phyloP scores from a whole-genome alignment of 2,797 vertebrate species.

The Lates japonicus region DNA sequence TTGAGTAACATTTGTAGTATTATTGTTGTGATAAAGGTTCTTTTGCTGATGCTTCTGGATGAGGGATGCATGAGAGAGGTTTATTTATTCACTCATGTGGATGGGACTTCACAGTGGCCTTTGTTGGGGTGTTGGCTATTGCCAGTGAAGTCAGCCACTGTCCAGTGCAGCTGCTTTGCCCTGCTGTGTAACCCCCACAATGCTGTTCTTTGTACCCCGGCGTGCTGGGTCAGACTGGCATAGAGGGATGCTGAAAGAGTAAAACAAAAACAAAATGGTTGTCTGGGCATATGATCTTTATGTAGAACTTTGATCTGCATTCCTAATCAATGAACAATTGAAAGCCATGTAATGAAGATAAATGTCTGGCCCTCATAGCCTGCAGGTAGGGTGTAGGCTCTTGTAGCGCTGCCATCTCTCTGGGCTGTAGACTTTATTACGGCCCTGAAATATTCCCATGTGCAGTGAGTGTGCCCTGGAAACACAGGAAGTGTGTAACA shows the following conservation, averaged over 20 bases:
- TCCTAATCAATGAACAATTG: conserved; percentile 42
- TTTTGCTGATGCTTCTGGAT: conserved; percentile 67
- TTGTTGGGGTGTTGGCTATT: conserved; percentile 76
- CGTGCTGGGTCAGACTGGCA: conserved; percentile 70
- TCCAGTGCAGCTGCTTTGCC: conserved; percentile 84
- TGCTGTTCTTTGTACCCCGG: conserved; percentile 77
- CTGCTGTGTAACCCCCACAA: conserved; percentile 79
- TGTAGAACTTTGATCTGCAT: conserved; percentile 57
- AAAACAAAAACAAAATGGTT: conserved; percentile 71
- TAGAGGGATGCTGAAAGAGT: conserved; percentile 61
- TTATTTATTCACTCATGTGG: conserved; percentile 78
- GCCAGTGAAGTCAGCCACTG: conserved; percentile 83
- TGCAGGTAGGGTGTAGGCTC: conserved; percentile 25
- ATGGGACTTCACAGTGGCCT: conserved; percentile 77
- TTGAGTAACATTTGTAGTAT: conserved; percentile 14
- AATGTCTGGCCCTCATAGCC: conserved; percentile 1
- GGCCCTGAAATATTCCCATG: conserved; percentile 40
- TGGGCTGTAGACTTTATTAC: conserved; percentile 37
- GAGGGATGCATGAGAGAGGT: conserved; percentile 72
- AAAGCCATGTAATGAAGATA: conserved; percentile 9
- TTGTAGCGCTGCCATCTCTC: conserved; percentile 6
- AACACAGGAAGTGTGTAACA: conserved; percentile 59
- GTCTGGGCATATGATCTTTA: conserved; percentile 53
- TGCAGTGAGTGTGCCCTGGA: conserved; percentile 41
- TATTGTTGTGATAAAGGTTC: conserved; percentile 63